phyloP scores from a whole-genome alignment of 2,888 invertebrate species.

The Orchesellides sinensis region DNA sequence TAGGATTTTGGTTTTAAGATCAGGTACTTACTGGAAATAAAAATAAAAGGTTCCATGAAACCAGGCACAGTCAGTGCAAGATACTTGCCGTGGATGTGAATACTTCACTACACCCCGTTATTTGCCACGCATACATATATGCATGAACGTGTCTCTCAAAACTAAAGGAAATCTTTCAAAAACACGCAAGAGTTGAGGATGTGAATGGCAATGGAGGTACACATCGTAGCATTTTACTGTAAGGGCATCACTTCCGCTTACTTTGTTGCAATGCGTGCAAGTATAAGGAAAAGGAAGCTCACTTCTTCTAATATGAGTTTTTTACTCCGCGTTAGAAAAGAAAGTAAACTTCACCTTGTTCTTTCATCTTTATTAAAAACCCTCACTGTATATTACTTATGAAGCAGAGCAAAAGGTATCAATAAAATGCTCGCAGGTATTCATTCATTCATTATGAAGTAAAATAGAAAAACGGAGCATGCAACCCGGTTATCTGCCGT shows the following conservation, averaged over 20 bases:
- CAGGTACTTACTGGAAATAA: background rate
- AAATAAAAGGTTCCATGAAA: background rate
- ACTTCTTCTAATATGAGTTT: background rate
- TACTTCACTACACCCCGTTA: too few relatives aligned
- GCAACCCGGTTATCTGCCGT: slow-evolving; percentile 20
- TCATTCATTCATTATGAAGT: slow-evolving; percentile 20
- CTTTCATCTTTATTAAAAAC: slow-evolving; percentile 24
- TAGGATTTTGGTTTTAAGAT: background rate
- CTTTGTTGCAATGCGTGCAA: background rate
- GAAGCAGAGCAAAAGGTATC: slow-evolving; percentile 6
- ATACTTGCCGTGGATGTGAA: too few relatives aligned
- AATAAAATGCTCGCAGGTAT: slow-evolving; percentile 51
- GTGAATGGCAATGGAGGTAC: background rate
- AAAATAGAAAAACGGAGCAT: slow-evolving; percentile 13
- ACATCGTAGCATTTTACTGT: background rate
- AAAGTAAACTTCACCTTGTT: slow-evolving; percentile 37
- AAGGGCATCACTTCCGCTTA: background rate
- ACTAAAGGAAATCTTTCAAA: slow-evolving; percentile 26
- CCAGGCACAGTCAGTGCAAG: background rate
- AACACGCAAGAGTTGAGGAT: slow-evolving; percentile 11
- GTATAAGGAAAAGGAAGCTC: background rate
- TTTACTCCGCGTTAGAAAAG: slow-evolving; percentile 10
- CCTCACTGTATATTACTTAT: background rate
- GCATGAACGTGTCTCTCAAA: too few relatives aligned
- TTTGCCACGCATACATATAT: slow-evolving; percentile 4